Evolutionary conservation across 2,113 vertebrate species (phyloP).

Genomic region (Notothenia rossii): DNA sequence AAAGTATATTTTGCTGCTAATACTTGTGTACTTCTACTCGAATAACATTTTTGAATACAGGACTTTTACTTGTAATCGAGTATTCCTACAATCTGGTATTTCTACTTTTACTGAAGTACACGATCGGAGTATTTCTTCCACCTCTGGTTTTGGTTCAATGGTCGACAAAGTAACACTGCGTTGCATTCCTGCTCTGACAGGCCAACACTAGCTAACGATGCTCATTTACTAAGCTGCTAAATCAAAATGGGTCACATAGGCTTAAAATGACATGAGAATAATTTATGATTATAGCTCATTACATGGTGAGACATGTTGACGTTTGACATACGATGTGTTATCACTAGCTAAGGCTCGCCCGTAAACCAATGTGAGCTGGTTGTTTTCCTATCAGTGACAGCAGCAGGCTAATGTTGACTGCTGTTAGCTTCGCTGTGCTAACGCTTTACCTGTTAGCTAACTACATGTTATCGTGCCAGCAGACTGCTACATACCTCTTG

Average conservation of each 20-base stretch:
- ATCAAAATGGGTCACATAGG: not conserved
- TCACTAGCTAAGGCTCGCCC: not conserved
- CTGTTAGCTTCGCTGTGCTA: conserved; percentile 34
- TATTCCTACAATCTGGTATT: too few relatives aligned
- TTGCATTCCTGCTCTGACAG: conserved; percentile 3
- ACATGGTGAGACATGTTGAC: too few relatives aligned
- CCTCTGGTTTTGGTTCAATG: not conserved
- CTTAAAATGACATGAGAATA: not conserved
- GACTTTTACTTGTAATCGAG: too few relatives aligned
- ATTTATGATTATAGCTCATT: not conserved
- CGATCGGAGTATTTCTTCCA: too few relatives aligned
- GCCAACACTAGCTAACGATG: not conserved
- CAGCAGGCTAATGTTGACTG: conserved; percentile 32
- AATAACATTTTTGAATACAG: too few relatives aligned
- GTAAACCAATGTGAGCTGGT: conserved; percentile 38
- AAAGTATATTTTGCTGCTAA: too few relatives aligned
- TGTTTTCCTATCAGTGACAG: conserved; percentile 37
- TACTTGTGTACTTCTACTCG: too few relatives aligned
- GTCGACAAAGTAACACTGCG: not conserved
- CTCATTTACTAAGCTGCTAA: not conserved
- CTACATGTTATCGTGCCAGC: not conserved
- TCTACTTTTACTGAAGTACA: too few relatives aligned
- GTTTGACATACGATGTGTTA: accelerated
- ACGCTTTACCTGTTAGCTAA: conserved; percentile 33
- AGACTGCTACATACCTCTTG: conserved; percentile 78